Evolutionary conservation across 2,888 invertebrate genomes (phyloP), one percentile per base, ranked within the genome.

Genomic region (Schizotus pectinicornis): DNA sequence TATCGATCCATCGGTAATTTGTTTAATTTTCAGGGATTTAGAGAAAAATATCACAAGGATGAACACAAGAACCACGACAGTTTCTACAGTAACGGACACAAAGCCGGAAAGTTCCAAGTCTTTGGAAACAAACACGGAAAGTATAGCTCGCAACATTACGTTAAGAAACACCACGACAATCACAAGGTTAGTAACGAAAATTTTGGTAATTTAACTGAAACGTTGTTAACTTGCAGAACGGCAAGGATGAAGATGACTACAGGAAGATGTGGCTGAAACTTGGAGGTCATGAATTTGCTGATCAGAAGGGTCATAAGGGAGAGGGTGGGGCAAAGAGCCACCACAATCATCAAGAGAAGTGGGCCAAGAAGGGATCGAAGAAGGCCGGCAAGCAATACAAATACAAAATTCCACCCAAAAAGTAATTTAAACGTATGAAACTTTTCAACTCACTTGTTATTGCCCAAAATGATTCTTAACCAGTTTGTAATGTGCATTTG

Each of bases 1-100:
- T 51, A 36, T 42, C 30, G 11, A 7, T 38, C 5, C 42, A 42
- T 8, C 14, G 34, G 9, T 12, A 34, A 36, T 52, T 39, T 35
- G 12, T 30, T 57, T 39, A 30, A 22, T 48, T 71, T 72, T 35
- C 56, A 81, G 81, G 81, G 80, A 32, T 82, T 75, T 69, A 73
- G 75, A 50, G 80, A 80, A 62, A 75, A 78, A 47, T 81, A 79
- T 61, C 80, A 80, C 58, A 81, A 80, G 59, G 77, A 81, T 55
- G 81, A 81, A 67, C 70, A 74, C 42, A 79, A 79, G 56, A 80
- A 81, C 55, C 76, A 79, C 54, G 78, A 81, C 63, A 76, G 78
- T 49, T 81, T 78, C 66, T 82, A 77, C 72, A 80, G 78, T 56
- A 77, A 79, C 43, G 75, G 74, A 2, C 77, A 81, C 46, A 79